Percentiles rank a stretch among this genome's conserved stretches.
phyloP scores from a whole-genome alignment of 2,113 vertebrate species.

The Mormoops blainvillei region DNA sequence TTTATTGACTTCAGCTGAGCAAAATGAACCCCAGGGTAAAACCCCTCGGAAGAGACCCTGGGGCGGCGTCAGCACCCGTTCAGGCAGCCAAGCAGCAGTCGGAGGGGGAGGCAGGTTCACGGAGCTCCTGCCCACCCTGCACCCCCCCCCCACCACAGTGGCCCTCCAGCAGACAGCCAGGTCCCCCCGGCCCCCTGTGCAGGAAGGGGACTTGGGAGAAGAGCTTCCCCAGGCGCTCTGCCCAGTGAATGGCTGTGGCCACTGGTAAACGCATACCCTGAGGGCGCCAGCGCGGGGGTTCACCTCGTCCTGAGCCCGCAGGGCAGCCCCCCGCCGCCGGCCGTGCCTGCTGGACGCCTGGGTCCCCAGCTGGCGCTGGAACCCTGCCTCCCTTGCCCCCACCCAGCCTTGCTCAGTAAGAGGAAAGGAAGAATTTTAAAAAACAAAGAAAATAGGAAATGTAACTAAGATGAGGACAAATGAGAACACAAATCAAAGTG shows the following conservation, averaged over 20 bases:
- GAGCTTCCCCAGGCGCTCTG: background rate
- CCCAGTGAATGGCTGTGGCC: background rate
- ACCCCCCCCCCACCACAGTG: fast-evolving
- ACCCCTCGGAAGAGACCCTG: background rate
- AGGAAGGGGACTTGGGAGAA: fast-evolving
- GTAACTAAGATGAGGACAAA: background rate
- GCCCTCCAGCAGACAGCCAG: fast-evolving
- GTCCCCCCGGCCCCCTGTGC: fast-evolving
- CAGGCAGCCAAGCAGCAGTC: background rate
- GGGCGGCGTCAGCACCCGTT: too few relatives aligned
- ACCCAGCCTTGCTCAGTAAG: background rate
- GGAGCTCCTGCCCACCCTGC: fast-evolving
- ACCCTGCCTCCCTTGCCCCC: background rate
- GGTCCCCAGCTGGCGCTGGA: fast-evolving
- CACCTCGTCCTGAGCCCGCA: background rate
- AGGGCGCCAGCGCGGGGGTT: background rate
- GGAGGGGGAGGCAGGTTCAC: background rate
- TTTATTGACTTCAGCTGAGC: background rate
- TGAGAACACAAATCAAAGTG: background rate
- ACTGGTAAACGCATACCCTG: fast-evolving
- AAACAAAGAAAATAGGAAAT: background rate
- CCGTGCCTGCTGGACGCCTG: background rate
- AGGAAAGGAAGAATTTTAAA: background rate
- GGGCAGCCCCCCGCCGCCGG: background rate
- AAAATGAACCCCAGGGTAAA: background rate